Percentiles rank a stretch among this genome's conserved stretches.
These are phyloP conservation scores for Opisthocomus hoazin DNA, from an alignment of 2,113 vertebrate genomes.

Conservation along the genomic window DNA sequence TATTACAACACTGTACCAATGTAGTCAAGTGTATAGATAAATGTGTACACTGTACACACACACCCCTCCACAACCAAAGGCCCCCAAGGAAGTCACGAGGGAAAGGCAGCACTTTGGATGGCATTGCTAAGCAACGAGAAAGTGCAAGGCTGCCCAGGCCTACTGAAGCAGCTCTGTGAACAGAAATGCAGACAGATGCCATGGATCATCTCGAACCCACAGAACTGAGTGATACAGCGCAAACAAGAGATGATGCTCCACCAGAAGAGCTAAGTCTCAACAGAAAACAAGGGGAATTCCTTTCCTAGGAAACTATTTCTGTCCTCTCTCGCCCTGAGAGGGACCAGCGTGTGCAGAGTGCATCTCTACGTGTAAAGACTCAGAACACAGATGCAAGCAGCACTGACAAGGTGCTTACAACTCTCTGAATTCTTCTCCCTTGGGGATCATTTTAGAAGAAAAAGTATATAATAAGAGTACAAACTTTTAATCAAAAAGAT, in stretches of 20 bases:
- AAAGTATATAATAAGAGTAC: neutral
- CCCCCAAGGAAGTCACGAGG: neutral
- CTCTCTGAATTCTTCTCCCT: neutral
- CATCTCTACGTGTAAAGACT: neutral
- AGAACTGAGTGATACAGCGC: neutral
- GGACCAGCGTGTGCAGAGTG: rapidly evolving
- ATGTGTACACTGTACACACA: rapidly evolving
- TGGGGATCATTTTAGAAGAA: neutral
- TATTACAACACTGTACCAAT: neutral
- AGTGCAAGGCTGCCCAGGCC: neutral
- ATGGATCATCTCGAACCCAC: neutral
- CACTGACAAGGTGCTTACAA: neutral
- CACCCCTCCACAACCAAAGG: neutral
- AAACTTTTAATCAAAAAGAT: neutral
- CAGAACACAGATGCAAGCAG: neutral
- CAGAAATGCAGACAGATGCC: neutral
- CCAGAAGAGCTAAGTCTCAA: neutral
- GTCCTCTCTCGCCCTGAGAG: neutral
- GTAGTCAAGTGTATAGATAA: neutral
- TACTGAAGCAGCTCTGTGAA: neutral
- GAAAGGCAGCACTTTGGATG: neutral
- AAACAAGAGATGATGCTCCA: neutral
- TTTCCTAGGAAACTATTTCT: neutral
- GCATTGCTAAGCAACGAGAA: neutral
- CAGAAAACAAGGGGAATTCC: neutral